phyloP scores from a whole-genome alignment of 2,888 invertebrate species.

The Drosophila nr. perissopoda region DNA sequence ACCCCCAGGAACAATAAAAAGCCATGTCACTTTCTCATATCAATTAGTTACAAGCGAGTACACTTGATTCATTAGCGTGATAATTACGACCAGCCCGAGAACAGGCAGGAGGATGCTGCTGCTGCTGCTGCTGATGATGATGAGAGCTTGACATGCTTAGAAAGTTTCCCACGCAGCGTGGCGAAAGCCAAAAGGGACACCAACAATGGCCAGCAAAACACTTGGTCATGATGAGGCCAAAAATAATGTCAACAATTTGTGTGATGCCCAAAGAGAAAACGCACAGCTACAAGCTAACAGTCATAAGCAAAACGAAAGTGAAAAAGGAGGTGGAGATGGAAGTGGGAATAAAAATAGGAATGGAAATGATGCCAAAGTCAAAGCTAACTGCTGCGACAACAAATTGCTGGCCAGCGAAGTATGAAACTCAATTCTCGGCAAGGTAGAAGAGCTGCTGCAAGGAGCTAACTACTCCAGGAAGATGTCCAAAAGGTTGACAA shows the following conservation, averaged over 20 bases:
- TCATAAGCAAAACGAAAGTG: constrained; percentile 29
- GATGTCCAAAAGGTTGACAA: constrained; percentile 13
- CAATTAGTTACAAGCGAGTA: constrained; percentile 78
- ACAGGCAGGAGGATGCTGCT: constrained; percentile 27
- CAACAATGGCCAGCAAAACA: constrained; percentile 15
- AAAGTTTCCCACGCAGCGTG: constrained; percentile 63
- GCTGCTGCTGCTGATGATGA: constrained; percentile 15
- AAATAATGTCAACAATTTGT: constrained; percentile 64
- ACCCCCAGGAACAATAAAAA: constrained; percentile 54
- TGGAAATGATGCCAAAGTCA: constrained; percentile 33
- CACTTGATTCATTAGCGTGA: constrained; percentile 81
- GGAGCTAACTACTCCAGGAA: constrained; percentile 23
- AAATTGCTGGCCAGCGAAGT: constrained; percentile 69
- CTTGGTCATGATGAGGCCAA: constrained; percentile 56
- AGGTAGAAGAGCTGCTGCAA: constrained; percentile 36
- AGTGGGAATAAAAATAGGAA: constrained; percentile 6
- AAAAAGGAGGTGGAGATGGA: constrained; percentile 11
- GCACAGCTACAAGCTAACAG: constrained; percentile 54
- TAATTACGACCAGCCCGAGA: constrained; percentile 68
- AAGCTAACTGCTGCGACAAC: constrained; percentile 76
- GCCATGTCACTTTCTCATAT: constrained; percentile 75
- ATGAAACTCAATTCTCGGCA: constrained; percentile 70
- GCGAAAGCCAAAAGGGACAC: constrained; percentile 17
- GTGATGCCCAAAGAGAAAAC: constrained; percentile 6
- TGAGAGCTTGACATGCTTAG: constrained; percentile 58